phyloP scores from a whole-genome alignment of 1,140 invertebrate genomes.

The Trissolcus basalis region DNA sequence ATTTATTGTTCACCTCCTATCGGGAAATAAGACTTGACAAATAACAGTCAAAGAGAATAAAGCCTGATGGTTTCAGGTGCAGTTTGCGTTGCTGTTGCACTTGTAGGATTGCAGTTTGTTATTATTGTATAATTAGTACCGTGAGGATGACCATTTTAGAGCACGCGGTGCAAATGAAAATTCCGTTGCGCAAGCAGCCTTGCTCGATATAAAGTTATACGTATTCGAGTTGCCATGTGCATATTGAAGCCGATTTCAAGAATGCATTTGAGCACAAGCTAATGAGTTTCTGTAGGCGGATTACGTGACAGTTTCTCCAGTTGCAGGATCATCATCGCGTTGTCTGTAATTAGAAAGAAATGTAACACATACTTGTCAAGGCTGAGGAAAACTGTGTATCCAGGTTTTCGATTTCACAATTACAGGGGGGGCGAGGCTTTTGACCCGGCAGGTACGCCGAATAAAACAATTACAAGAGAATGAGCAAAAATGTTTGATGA shows the following conservation, averaged over 20 bases:
- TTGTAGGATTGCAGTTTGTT: conserved; percentile 1
- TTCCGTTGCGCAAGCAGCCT: conserved; percentile 26
- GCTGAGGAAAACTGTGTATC: conserved; percentile 10
- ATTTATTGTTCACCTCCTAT: conserved; percentile 25
- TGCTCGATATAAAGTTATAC: conserved; percentile 26
- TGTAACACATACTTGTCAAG: conserved; percentile 45
- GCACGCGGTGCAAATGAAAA: conserved; percentile 12
- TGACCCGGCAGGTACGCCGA: no score
- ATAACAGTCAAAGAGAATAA: conserved; percentile 1
- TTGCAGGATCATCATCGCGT: conserved; percentile 25
- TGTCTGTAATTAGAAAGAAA: conserved; percentile 35
- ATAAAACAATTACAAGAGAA: no score
- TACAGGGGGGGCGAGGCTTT: no score
- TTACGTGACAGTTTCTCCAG: conserved; percentile 32
- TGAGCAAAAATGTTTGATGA: no score
- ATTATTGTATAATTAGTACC: conserved; percentile 37
- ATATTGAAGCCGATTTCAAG: conserved; percentile 14
- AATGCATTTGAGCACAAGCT: conserved; percentile 4
- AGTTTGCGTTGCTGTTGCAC: no score
- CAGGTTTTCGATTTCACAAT: conserved; percentile 5
- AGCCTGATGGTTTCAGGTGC: neutral
- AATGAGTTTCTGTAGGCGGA: conserved; percentile 43
- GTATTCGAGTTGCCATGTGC: neutral
- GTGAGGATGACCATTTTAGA: conserved; percentile 36
- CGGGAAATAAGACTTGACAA: conserved; percentile 34